Conservation (phyloP, 64 coral and sea anemone species). For the Hydrozoanthus tunicans region DNA sequence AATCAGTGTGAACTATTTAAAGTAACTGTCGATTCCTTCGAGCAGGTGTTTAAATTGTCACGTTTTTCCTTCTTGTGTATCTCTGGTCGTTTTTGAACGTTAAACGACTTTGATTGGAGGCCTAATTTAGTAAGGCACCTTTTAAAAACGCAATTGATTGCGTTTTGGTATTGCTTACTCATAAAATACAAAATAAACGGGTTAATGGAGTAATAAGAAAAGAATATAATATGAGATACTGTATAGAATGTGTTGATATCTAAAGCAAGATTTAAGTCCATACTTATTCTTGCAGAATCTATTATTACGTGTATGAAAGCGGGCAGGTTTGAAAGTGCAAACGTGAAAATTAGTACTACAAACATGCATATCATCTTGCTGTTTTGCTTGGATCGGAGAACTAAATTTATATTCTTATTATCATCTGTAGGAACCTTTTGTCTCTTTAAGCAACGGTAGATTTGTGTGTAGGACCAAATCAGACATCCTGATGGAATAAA, state of each 20-base stretch:
- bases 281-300: not conserved
- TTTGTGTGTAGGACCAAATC: conserved; percentile 38
- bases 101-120: not conserved
- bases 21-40: not conserved
- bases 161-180: conserved; percentile 36
- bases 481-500: not conserved
- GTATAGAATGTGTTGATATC: not conserved
- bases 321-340: not conserved
- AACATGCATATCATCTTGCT: conserved; percentile 44
- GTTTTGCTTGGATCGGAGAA: conserved; percentile 45
- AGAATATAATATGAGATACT: conserved; percentile 10
- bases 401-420: not conserved
- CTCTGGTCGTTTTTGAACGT: not conserved
- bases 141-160: conserved; percentile 12
- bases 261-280: not conserved
- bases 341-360: conserved; percentile 4
- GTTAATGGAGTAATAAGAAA: not conserved
- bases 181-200: conserved; percentile 47
- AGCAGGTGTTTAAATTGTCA: not conserved
- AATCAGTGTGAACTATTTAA: too few species aligned
- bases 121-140: not conserved
- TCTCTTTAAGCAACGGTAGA: not conserved
- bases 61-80: not conserved
- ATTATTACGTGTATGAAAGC: not conserved
- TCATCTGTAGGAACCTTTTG: conserved; percentile 3